Evolutionary conservation across 2,113 vertebrate species (phyloP).

Genomic region (Indicator maculatus): DNA sequence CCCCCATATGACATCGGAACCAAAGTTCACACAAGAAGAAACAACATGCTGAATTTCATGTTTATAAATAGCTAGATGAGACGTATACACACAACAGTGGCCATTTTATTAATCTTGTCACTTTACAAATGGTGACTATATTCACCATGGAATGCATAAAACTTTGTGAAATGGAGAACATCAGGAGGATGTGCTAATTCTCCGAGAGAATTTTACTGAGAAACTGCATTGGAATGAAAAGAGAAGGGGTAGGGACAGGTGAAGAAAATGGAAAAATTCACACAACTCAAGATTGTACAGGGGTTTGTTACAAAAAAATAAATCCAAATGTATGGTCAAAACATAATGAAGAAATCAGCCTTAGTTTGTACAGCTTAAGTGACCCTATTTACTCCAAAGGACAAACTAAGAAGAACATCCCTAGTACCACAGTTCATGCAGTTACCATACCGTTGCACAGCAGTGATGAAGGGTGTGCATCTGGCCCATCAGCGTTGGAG

Average conservation of each 20-base stretch:
- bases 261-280: conserved; percentile 41
- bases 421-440: background rate
- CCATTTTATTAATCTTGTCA: conserved; percentile 68
- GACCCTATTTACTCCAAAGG: conserved; percentile 40
- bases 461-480: background rate
- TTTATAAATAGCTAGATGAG: conserved; percentile 61
- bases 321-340: background rate
- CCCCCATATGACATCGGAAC: conserved; percentile 35
- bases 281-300: conserved; percentile 23
- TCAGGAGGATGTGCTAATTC: conserved; percentile 61
- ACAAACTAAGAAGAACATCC: conserved; percentile 13
- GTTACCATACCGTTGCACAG: background rate
- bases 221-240: background rate
- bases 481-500: background rate
- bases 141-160: conserved; percentile 55
- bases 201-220: conserved; percentile 37
- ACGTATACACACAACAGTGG: conserved; percentile 53
- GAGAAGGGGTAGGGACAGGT: background rate
- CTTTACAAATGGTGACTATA: conserved; percentile 53
- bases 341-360: conserved; percentile 34
- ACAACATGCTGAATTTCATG: conserved; percentile 50
- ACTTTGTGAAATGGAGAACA: conserved; percentile 25
- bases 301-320: conserved; percentile 45
- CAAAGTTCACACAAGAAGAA: conserved; percentile 70
- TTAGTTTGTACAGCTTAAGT: conserved; percentile 56